Conservation (phyloP, 2,888 invertebrate genomes). For the Watsonalla cultraria region DNA sequence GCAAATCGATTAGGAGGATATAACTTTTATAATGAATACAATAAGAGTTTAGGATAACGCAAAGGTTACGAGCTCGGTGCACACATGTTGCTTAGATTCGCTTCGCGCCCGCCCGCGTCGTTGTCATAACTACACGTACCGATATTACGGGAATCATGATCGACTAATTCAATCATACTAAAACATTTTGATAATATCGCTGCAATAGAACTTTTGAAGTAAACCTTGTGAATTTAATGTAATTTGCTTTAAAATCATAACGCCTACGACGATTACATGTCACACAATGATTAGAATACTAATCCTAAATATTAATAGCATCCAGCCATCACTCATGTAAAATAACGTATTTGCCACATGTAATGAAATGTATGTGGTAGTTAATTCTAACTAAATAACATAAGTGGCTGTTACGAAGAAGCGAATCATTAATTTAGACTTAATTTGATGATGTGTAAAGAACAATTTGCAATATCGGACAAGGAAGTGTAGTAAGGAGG, state of each 20-base stretch:
- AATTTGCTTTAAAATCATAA: no score
- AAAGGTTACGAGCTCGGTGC: slow-evolving; percentile 11
- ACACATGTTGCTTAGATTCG: slow-evolving; percentile 31
- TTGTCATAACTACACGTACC: slow-evolving; percentile 32
- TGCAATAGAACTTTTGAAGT: no score
- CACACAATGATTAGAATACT: no score
- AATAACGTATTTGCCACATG: not conserved
- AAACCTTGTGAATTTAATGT: no score
- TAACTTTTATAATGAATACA: slow-evolving; percentile 3
- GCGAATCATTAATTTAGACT: slow-evolving; percentile 3
- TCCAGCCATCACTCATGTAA: not conserved
- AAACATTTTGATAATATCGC: no score
- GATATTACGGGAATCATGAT: slow-evolving; percentile 9
- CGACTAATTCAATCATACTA: not conserved
- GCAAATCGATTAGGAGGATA: not conserved
- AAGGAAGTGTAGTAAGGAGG: slow-evolving; percentile 48
- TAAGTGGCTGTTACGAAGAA: not conserved
- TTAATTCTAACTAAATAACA: not conserved
- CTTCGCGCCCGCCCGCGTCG: slow-evolving; percentile 29
- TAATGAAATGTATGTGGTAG: not conserved
- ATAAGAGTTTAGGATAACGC: slow-evolving; percentile 5
- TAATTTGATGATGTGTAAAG: slow-evolving; percentile 3
- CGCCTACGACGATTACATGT: no score
- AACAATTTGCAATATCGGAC: slow-evolving; percentile 20
- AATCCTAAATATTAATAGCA: no score